phyloP scores from a whole-genome alignment of 2,888 invertebrate species.

The Agrypnus murinus region DNA sequence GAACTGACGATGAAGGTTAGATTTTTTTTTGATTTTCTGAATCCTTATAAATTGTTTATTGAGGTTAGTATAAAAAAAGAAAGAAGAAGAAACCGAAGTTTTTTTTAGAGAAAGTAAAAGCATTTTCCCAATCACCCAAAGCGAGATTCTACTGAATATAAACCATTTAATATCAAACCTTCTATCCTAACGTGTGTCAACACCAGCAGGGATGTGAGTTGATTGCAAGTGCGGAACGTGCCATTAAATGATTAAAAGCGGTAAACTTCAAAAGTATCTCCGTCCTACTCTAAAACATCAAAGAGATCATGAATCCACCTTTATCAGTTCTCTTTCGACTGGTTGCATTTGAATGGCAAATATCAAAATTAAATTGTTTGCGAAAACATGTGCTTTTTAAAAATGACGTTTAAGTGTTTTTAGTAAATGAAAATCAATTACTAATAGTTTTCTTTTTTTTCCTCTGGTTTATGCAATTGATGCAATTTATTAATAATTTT shows the following conservation, averaged over 20 bases:
- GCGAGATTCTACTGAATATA: not conserved
- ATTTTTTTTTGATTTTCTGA: not conserved
- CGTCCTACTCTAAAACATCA: slow-evolving; percentile 47
- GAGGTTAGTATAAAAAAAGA: too few species aligned
- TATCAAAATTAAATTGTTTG: slow-evolving; percentile 35
- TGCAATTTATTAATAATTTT: too few species aligned
- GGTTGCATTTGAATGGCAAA: slow-evolving; percentile 39
- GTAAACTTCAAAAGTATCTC: slow-evolving; percentile 58
- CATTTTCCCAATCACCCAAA: too few species aligned
- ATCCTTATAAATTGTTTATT: too few species aligned
- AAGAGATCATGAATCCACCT: slow-evolving; percentile 48
- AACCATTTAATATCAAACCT: slow-evolving; percentile 33
- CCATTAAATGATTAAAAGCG: slow-evolving; percentile 61
- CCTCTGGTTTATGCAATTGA: too few species aligned
- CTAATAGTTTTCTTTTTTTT: too few species aligned
- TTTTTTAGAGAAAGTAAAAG: too few species aligned
- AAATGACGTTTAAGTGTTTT: too few species aligned
- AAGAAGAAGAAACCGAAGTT: too few species aligned
- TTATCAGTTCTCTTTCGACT: slow-evolving; percentile 37
- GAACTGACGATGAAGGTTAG: not conserved
- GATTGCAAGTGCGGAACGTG: slow-evolving; percentile 55
- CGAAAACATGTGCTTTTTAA: too few species aligned
- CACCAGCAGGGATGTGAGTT: slow-evolving; percentile 48
- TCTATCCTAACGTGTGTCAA: slow-evolving; percentile 47
- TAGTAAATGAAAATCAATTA: too few species aligned